Percentiles rank a stretch among this genome's conserved stretches.
Conservation (phyloP, 2,113 vertebrate genomes). For the Glaucidium brasilianum region DNA sequence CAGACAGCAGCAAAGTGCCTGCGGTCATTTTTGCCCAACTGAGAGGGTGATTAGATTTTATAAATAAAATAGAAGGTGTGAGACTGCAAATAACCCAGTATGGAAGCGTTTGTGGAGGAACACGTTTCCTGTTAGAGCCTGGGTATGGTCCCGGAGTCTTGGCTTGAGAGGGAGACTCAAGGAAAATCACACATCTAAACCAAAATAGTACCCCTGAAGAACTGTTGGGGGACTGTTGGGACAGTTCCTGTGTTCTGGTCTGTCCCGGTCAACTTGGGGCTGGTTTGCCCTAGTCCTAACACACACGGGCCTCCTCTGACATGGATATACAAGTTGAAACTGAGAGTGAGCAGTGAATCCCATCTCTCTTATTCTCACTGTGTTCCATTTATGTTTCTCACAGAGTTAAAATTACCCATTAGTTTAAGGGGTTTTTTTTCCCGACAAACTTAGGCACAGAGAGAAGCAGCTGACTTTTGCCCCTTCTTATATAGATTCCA, state of each 20-base stretch:
- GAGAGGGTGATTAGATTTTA: background rate
- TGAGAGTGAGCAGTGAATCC: background rate
- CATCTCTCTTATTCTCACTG: background rate
- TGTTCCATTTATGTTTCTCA: background rate
- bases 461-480: background rate
- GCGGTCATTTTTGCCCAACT: background rate
- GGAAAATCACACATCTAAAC: background rate
- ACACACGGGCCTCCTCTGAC: background rate
- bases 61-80: background rate
- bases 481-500: background rate
- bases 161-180: background rate
- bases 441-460: too few species aligned
- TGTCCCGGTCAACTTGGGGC: background rate
- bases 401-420: background rate
- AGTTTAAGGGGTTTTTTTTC: background rate
- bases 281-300: background rate
- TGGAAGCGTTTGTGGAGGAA: background rate
- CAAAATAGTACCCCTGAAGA: too few species aligned
- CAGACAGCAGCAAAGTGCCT: background rate
- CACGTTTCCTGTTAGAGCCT: background rate
- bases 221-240: too few species aligned
- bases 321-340: rapidly evolving
- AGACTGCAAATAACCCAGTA: background rate
- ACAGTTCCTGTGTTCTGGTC: background rate
- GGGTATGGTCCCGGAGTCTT: background rate